Base-by-base conservation (phyloP, 2,797 vertebrate genomes). In the Pygocentrus nattereri region DNA sequence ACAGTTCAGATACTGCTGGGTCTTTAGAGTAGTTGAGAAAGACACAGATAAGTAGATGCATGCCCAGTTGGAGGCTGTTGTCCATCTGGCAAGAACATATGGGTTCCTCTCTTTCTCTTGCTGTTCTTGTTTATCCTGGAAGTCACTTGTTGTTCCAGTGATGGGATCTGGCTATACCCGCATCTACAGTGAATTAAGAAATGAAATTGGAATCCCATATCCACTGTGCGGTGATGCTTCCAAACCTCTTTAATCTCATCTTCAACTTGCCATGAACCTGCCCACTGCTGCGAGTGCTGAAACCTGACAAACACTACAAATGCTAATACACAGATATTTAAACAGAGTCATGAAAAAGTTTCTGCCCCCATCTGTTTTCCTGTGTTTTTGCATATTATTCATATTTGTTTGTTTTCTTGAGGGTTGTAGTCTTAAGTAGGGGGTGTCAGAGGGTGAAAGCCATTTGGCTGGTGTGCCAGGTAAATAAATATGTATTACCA, bases 71-170 rank as follows among this genome's bases (percentile, higher is more conserved):
- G 13, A 85, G 76, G 70, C 67, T 27, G 16, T 16, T 74, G 70
- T 84, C 74, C 82, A 80, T 65, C 80, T 85, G 82, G 84, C 74
- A 64, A 71, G 56, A 58, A 41, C 69, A 78, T 84, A 73, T 80
- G 79, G 82, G 74, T 80, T 90, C 88, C 87, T 90, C 89, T 80
- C 78, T 91, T 89, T 91, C 85, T 91, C 78, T 89, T 82, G 81
- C 80, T 86, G 89, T 90, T 91, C 89, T 90, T 90, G 85, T 92
- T 91, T 91, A 85, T 84, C 85, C 84, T 87, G 85, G 84, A 89
- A 31, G 15, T 50, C 73, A 79, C 74, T 82, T 87, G 56, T 76
- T 77, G 75, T 68, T 83, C 79, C 76, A 79, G 70, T 38, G 76
- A 83, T 86, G 80, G 80, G 83, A 81, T 83, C 76, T 77, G 58